Base-by-base conservation (phyloP, 2,113 vertebrate species). In the Syngnathus typhle region DNA sequence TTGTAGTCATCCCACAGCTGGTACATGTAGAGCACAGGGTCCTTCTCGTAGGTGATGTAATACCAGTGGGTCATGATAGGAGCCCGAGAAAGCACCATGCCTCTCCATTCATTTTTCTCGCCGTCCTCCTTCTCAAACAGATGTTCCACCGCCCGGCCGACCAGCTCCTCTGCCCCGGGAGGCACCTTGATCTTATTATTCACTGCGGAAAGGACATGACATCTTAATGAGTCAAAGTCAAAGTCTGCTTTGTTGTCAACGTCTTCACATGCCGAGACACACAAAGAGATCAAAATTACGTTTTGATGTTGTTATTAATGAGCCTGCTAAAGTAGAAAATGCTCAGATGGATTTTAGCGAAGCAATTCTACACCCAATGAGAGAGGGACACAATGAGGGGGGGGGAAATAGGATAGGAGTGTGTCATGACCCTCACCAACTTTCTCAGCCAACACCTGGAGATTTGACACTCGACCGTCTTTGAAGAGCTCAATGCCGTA, bases 11-110 rank as follows among this genome's bases (percentile, higher is more conserved):
- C 91, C 91, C 91, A 92, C 39, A 93, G 88, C 85, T 93, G 92
- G 76, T 93, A 93, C 92, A 93, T 93, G 76, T 93, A 93, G 56
- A 93, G 87, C 71, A 93, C 92, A 0, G 92, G 92, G 84, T 93
- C 92, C 78, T 93, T 93, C 86, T 93, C 92, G 1, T 93, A 93
- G 60, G 92, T 93, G 86, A 93, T 93, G 84, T 92, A 93, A 79
- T 93, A 93, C 92, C 92, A 93, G 84, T 92, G 90, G 76, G 91
- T 93, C 92, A 93, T 93, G 73, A 93, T 87, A 71, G 92, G 92
- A 21, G 92, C 92, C 12, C 91, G 84, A 55, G 92, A 92, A 18
- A 93, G 85, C 68, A 93, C 92, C 92, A 93, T 93, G 47, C 92
- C 92, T 59, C 92, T 80, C 92, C 92, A 93, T 76, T 93, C 92